A percentile compares a stretch with the other conserved stretches of the same genome.
These are phyloP conservation scores for Dermolepida albohirtum DNA, from an alignment of 2,888 invertebrate genomes.

Conservation along the genomic window DNA sequence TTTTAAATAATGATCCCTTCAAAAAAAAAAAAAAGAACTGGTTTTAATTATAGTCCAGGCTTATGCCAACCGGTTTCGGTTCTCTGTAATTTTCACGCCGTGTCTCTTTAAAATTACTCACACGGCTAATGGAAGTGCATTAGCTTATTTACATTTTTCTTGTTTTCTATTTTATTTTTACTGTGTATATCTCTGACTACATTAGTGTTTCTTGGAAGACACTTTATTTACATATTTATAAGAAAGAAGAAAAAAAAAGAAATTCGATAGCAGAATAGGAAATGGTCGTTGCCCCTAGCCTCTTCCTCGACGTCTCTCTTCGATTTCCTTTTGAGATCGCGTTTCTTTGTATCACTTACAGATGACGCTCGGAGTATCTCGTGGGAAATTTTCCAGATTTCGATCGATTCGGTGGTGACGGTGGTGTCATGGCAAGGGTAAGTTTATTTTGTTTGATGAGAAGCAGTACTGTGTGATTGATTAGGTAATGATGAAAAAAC, in stretches of 20 bases:
- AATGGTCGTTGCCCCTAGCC: slow-evolving; percentile 7
- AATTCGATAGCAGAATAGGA: slow-evolving; percentile 1
- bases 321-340: slow-evolving; percentile 2
- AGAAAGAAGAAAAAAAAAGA: slow-evolving; percentile 1
- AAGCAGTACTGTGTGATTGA: slow-evolving; percentile 1
- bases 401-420: slow-evolving; percentile 23
- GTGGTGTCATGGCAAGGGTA: slow-evolving; percentile 30
- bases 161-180: neutral
- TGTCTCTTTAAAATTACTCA: slow-evolving; percentile 7
- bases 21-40: slow-evolving; percentile 4
- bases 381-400: slow-evolving; percentile 13
- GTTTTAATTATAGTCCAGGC: slow-evolving; percentile 10
- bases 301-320: slow-evolving; percentile 8
- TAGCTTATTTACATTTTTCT: slow-evolving; percentile 15
- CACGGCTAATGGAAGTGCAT: slow-evolving; percentile 21
- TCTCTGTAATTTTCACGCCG: slow-evolving; percentile 18
- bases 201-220: slow-evolving; percentile 22
- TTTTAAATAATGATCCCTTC: slow-evolving; percentile 15
- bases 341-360: slow-evolving; percentile 34
- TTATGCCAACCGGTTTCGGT: slow-evolving; percentile 18
- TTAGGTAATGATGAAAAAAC: slow-evolving; percentile 5
- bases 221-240: slow-evolving; percentile 33
- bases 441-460: slow-evolving; percentile 24
- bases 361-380: slow-evolving; percentile 38
- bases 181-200: slow-evolving; percentile 2